Conservation (phyloP, 2,888 invertebrate species). For the Pycnomerus fuliginosus region DNA sequence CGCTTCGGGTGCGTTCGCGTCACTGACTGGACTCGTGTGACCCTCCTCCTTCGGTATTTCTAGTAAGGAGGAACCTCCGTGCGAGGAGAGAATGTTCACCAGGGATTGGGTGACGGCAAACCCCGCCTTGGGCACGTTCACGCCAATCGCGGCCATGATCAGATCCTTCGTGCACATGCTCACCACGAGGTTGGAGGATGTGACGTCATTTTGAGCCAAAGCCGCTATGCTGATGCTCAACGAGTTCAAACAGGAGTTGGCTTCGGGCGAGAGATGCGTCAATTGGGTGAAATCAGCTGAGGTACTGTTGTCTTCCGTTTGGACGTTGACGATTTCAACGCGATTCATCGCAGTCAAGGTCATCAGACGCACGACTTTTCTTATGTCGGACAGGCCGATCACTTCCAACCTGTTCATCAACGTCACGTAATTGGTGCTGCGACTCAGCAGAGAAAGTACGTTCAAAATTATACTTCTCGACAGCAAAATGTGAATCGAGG, state of each 20-base stretch:
- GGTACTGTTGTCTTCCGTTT: slow-evolving; percentile 37
- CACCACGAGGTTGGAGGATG: slow-evolving; percentile 58
- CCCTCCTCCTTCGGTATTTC: slow-evolving; percentile 46
- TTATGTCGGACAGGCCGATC: slow-evolving; percentile 58
- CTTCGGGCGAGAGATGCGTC: slow-evolving; percentile 41
- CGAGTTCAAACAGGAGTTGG: slow-evolving; percentile 47
- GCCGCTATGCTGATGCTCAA: slow-evolving; percentile 54
- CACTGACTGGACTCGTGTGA: slow-evolving; percentile 24
- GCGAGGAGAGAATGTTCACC: slow-evolving; percentile 57
- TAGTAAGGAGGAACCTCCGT: slow-evolving; percentile 51
- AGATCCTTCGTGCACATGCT: slow-evolving; percentile 59
- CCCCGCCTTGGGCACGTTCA: slow-evolving; percentile 43
- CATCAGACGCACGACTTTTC: slow-evolving; percentile 61
- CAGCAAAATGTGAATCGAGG: slow-evolving; percentile 57
- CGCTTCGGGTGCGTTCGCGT: slow-evolving; percentile 41
- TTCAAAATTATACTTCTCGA: slow-evolving; percentile 59
- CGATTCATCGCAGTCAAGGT: slow-evolving; percentile 60
- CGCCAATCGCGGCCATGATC: slow-evolving; percentile 52
- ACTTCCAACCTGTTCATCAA: slow-evolving; percentile 46
- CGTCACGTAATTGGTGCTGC: slow-evolving; percentile 42
- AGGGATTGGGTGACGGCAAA: slow-evolving; percentile 62
- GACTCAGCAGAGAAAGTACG: slow-evolving; percentile 53
- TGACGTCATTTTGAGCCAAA: slow-evolving; percentile 57
- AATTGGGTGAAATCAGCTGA: slow-evolving; percentile 43
- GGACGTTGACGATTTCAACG: slow-evolving; percentile 49